Percentiles rank a stretch among this genome's conserved stretches.
These are phyloP conservation scores for Bujurquina vittata DNA, from an alignment of 2,113 vertebrate species.

Conservation along the genomic window DNA sequence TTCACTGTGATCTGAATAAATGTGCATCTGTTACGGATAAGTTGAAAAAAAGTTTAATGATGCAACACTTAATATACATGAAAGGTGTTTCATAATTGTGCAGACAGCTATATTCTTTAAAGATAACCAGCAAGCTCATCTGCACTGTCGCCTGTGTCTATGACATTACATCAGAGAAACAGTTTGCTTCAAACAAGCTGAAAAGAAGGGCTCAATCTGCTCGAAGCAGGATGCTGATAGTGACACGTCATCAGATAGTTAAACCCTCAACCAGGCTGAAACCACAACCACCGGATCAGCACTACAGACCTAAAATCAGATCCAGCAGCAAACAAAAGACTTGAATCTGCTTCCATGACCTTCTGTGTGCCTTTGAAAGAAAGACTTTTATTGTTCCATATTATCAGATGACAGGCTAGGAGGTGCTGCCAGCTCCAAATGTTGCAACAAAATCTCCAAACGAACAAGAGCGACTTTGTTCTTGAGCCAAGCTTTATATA, in stretches of 20 bases:
- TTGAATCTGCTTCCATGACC: not conserved
- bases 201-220: not conserved
- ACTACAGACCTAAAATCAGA: slow-evolving; percentile 20
- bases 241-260: not conserved
- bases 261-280: not conserved
- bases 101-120: not conserved
- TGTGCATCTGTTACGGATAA: not conserved
- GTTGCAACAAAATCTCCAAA: not conserved
- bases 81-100: not conserved
- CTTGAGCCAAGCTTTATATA: not conserved
- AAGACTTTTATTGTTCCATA: slow-evolving; percentile 24
- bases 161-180: not conserved
- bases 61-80: not conserved
- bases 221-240: not conserved
- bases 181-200: not conserved
- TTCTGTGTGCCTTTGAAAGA: slow-evolving; percentile 4
- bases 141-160: not conserved
- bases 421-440: not conserved
- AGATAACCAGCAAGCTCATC: not conserved
- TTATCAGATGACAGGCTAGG: slow-evolving; percentile 2
- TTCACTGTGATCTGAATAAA: not conserved
- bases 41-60: not conserved
- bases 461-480: not conserved
- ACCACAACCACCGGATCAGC: not conserved
- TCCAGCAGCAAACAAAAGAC: slow-evolving; percentile 18